Conservation (phyloP, 2,888 invertebrate species). For the Drosophila leonis region DNA sequence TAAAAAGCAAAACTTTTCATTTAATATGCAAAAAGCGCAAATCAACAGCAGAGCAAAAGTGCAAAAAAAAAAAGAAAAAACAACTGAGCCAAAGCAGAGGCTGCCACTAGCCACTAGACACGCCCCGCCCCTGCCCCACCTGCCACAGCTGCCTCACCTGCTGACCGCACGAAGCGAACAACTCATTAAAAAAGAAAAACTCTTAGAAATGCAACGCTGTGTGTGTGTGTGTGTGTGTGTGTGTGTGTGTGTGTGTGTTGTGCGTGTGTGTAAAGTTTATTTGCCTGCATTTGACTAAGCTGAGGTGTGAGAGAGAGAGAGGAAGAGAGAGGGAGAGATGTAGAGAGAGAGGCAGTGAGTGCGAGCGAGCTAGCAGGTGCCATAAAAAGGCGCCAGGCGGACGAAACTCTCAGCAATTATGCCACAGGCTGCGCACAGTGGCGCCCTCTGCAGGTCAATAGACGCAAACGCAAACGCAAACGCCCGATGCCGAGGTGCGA, state of each 20-base stretch:
- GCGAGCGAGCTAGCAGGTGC: conserved; percentile 30
- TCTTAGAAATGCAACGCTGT: conserved; percentile 20
- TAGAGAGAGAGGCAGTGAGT: not conserved
- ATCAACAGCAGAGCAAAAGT: conserved; percentile 10
- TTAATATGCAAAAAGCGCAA: conserved; percentile 51
- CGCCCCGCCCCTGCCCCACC: not conserved
- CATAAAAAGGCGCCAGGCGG: conserved; percentile 66
- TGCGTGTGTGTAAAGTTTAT: conserved; percentile 55
- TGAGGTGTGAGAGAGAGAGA: not conserved
- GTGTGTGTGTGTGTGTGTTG: conserved; percentile 46
- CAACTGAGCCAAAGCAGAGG: conserved; percentile 1
- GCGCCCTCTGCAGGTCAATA: conserved; percentile 84
- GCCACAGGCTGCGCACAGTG: conserved; percentile 49
- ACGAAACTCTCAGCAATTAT: conserved; percentile 70
- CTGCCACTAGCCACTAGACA: conserved; percentile 1
- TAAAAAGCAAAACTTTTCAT: conserved; percentile 63
- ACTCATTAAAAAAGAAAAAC: conserved; percentile 23
- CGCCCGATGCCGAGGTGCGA: conserved; percentile 79
- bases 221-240: conserved; percentile 2
- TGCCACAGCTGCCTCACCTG: no score
- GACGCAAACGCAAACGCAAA: conserved; percentile 38
- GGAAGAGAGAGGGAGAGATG: not conserved
- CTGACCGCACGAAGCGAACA: conserved; percentile 23
- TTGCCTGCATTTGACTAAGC: conserved; percentile 24
- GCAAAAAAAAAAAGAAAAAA: not conserved